phyloP scores from a whole-genome alignment of 2,888 invertebrate species.

The Metalampra italica region DNA sequence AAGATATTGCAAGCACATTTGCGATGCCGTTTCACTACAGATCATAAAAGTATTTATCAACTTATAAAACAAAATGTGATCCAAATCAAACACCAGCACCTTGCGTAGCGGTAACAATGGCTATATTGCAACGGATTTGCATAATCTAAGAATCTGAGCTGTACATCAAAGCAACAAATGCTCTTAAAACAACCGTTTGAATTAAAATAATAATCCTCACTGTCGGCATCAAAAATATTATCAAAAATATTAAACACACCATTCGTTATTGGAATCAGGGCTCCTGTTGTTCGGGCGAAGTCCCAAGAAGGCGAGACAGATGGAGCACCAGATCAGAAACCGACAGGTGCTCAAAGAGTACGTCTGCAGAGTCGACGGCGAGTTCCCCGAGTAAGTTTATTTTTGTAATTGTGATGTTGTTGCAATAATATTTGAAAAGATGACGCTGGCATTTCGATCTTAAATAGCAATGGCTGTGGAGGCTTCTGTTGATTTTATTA shows the following conservation, averaged over 20 bases:
- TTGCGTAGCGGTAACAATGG: too few species aligned
- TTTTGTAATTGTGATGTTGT: not conserved
- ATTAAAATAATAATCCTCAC: not conserved
- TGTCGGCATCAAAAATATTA: not conserved
- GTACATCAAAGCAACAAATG: too few species aligned
- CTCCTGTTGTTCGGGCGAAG: constrained; percentile 95
- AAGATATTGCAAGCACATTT: too few species aligned
- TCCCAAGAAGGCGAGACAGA: constrained; percentile 94
- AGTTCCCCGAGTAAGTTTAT: constrained; percentile 90
- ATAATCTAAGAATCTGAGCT: too few species aligned
- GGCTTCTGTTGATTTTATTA: too few species aligned
- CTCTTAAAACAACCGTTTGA: not conserved
- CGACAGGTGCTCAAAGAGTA: constrained; percentile 96
- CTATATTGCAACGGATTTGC: too few species aligned
- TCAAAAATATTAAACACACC: not conserved
- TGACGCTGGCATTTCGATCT: too few species aligned
- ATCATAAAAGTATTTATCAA: too few species aligned
- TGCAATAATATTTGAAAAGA: not conserved
- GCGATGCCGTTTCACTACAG: too few species aligned
- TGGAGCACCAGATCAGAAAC: constrained; percentile 96
- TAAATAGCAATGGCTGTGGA: too few species aligned
- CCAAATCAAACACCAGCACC: too few species aligned
- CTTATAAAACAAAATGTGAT: too few species aligned
- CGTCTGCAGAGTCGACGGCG: constrained; percentile 95
- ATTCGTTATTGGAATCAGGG: constrained; percentile 49